phyloP scores from a whole-genome alignment of 2,888 invertebrate species.

The Macroteleia sp. region DNA sequence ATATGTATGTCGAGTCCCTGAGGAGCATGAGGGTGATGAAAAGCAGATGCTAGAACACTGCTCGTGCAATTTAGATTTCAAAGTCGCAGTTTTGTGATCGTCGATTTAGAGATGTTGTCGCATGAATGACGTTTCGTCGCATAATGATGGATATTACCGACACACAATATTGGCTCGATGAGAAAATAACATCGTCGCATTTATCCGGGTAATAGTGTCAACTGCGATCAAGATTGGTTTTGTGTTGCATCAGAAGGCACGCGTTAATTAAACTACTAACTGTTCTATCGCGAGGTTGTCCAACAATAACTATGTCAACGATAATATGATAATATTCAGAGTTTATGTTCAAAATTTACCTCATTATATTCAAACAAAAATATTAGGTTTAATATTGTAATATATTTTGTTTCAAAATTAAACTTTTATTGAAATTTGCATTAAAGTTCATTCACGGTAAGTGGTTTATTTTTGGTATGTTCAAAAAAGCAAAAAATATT shows the following conservation, averaged over 20 bases:
- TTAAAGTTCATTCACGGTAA: no score
- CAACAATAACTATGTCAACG: conserved; percentile 40
- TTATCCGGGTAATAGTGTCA: no score
- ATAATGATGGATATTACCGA: conserved; percentile 57
- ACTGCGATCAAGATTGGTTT: conserved; percentile 55
- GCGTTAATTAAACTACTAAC: conserved; percentile 64
- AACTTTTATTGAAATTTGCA: no score
- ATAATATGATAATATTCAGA: conserved; percentile 16
- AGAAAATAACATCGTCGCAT: conserved; percentile 61
- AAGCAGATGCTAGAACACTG: conserved; percentile 28
- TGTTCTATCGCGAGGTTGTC: conserved; percentile 29
- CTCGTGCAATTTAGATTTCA: conserved; percentile 40
- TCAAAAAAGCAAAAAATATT: no score
- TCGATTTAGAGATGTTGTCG: conserved; percentile 18
- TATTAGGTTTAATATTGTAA: no score
- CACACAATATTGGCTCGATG: conserved; percentile 43
- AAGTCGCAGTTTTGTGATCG: conserved; percentile 10
- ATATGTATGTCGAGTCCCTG: conserved; percentile 33
- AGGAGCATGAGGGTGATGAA: conserved; percentile 36
- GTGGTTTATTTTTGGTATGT: no score
- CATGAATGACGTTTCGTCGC: conserved; percentile 43
- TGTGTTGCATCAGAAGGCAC: conserved; percentile 19
- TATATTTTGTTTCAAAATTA: no score
- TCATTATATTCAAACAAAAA: no score
- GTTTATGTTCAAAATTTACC: background rate